A percentile compares a stretch with the other conserved stretches of the same genome.
These are phyloP conservation scores for Lissocephala sabroskyi DNA, from an alignment of 2,888 invertebrate genomes.

Conservation along the genomic window DNA sequence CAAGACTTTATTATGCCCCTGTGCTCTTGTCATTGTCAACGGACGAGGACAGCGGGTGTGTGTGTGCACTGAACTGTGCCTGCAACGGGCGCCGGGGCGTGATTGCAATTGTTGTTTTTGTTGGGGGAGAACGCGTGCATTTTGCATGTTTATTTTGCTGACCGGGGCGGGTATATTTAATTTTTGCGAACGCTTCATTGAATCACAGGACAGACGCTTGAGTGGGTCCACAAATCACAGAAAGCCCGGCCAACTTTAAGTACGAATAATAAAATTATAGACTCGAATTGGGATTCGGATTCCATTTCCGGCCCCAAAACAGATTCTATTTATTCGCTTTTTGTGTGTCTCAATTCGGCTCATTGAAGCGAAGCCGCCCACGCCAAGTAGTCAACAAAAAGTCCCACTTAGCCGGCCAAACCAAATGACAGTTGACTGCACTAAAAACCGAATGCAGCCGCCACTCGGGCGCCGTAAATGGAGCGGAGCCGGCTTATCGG, in stretches of 20 bases:
- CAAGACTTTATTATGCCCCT: conserved; percentile 65
- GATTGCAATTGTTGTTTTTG: conserved; percentile 26
- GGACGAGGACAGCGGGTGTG: too few species aligned
- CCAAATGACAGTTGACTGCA: conserved; percentile 41
- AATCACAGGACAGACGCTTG: conserved; percentile 48
- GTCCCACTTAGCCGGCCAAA: conserved; percentile 19
- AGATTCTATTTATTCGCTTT: not conserved
- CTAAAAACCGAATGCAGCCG: too few species aligned
- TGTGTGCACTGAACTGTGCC: conserved; percentile 60
- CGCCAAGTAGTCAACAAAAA: conserved; percentile 7
- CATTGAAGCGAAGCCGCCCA: conserved; percentile 23
- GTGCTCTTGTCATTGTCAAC: conserved; percentile 53
- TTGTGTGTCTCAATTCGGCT: conserved; percentile 26
- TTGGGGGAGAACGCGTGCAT: not conserved
- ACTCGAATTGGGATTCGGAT: conserved; percentile 26
- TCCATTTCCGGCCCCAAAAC: conserved; percentile 7
- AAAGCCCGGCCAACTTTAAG: too few species aligned
- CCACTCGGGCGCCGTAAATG: too few species aligned
- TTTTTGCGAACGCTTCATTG: conserved; percentile 54
- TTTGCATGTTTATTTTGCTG: conserved; percentile 35
- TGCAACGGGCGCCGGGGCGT: conserved; percentile 4
- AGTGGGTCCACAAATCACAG: conserved; percentile 25
- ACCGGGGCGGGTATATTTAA: conserved; percentile 16
- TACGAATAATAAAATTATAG: too few species aligned
- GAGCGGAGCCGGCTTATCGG: conserved; percentile 27